Base-by-base conservation (phyloP, 2,888 invertebrate species). In the Stomorhina lunata region DNA sequence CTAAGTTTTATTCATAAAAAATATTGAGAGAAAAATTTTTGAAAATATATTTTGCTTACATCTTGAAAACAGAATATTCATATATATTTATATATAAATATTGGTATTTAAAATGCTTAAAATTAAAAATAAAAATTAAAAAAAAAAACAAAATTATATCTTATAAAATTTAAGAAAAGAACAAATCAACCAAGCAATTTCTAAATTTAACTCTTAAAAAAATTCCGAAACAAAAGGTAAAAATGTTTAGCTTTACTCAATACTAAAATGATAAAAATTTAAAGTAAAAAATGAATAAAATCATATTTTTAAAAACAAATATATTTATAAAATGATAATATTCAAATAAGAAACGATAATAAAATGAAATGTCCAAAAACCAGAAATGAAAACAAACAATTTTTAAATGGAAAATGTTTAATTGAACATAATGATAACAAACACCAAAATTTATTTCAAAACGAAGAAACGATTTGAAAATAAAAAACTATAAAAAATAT, bases 381-480 rank as follows among this genome's bases (percentile, higher is more conserved):
- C 37, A 40, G 17, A 63, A n/a, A 17, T 22, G 17, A 37, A 10
- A 69, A 34, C 34, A 22, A 71, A 63, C n/a, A n/a, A 53, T 37
- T 37, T 37, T 32, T 37, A 63, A 76, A 48, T 29, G 55, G 32
- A 53, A 65, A 55, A 53, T 55, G 27, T 68, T 61, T 59, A 68
- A 59, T 12, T 20, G 61, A 61, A 69, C 63, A 68, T 40, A 32
- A 61, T 66, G 20, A 76, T 71, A 83, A 63, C 59, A 50, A 72
- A 80, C 77, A 80, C 65, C 83, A 83, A 83, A 77, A n/a, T n/a
- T 77, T 61, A 80, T 72, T 83, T 83, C 68, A 83, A 80, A 71
- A 71, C 71, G 48, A 79, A 78, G 15, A 69, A 72, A 80, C 63
- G 48, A 82, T 82, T 79, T 79, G 50, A 79, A 75, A 80, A 80